These are phyloP conservation scores for Tolypeutes matacus DNA, from an alignment of 2,797 vertebrate species.

Conservation along the genomic window DNA sequence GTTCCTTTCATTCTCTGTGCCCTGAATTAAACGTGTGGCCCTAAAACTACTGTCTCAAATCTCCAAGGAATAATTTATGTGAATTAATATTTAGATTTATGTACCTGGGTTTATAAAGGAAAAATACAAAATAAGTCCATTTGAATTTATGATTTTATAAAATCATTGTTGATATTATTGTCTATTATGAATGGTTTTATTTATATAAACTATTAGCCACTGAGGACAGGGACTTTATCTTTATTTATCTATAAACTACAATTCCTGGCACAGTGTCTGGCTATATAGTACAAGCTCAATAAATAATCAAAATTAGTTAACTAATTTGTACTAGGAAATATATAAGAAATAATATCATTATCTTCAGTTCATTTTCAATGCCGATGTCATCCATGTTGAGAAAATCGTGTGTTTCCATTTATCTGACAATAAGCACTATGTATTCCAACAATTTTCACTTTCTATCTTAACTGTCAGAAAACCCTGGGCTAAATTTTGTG, in stretches of 20 bases:
- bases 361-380: background rate
- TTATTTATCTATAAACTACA: slow-evolving; percentile 11
- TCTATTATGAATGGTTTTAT: background rate
- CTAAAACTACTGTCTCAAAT: slow-evolving; percentile 1
- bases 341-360: background rate
- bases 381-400: background rate
- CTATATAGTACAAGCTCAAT: background rate
- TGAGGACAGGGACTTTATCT: background rate
- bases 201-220: background rate
- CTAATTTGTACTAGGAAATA: slow-evolving; percentile 6
- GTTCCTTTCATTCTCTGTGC: background rate
- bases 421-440: background rate
- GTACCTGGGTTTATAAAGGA: background rate
- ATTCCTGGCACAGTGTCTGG: background rate
- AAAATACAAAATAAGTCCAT: slow-evolving; percentile 2
- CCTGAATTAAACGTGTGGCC: background rate
- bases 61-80: background rate
- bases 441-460: background rate
- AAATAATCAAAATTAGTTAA: slow-evolving; percentile 7
- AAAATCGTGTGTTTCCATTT: slow-evolving; percentile 8
- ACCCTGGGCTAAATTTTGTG: slow-evolving; percentile 26
- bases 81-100: slow-evolving; percentile 15
- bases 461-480: slow-evolving; percentile 58
- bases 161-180: background rate
- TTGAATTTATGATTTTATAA: slow-evolving; percentile 46